phyloP scores from a whole-genome alignment of 1,140 invertebrate genomes.

The Papilio xuthus region DNA sequence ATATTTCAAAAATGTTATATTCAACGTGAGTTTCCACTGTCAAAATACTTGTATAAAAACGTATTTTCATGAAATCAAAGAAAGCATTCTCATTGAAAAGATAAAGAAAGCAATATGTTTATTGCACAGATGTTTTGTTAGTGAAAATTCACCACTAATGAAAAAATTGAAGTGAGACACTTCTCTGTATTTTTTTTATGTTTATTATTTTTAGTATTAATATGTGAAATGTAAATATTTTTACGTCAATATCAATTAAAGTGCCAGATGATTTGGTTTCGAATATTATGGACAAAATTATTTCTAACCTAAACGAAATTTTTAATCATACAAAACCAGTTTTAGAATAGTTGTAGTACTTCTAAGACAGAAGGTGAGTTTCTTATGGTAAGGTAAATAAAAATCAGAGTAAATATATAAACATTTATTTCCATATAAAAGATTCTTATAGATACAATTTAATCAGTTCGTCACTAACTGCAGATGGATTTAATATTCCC shows the following conservation, averaged over 20 bases:
- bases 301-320: conserved; percentile 38
- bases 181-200: conserved; percentile 33
- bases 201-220: conserved; percentile 37
- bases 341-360: background rate
- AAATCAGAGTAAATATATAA: conserved; percentile 26
- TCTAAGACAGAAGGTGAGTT: background rate
- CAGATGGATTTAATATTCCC: conserved; percentile 96
- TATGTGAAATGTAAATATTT: conserved; percentile 48
- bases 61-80: background rate
- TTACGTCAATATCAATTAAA: conserved; percentile 43
- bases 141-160: background rate
- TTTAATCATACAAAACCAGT: background rate
- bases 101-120: too few species aligned
- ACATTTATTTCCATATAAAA: conserved; percentile 35
- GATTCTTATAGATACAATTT: conserved; percentile 93
- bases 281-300: conserved; percentile 44
- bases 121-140: background rate
- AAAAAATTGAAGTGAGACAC: conserved; percentile 45
- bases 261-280: conserved; percentile 44
- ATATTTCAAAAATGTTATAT: too few species aligned
- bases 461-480: conserved; percentile 98
- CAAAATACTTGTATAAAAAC: background rate
- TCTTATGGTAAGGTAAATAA: conserved; percentile 2
- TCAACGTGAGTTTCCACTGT: too few species aligned
- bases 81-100: too few species aligned